These are phyloP conservation scores for Dallia pectoralis DNA, from an alignment of 2,797 vertebrate genomes.

Conservation along the genomic window DNA sequence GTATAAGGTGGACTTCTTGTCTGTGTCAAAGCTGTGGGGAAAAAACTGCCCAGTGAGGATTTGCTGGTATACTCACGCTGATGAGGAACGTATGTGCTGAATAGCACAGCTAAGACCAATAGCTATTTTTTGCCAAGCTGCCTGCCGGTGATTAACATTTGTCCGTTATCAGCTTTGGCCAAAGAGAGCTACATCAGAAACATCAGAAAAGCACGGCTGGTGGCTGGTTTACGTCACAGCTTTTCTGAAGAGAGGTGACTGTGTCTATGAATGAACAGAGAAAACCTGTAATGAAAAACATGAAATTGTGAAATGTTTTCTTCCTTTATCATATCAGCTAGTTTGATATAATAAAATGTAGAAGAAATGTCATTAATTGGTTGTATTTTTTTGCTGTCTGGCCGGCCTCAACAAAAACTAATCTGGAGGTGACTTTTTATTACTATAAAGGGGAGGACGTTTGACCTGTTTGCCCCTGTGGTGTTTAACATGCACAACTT, in stretches of 20 bases:
- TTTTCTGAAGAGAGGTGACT: not conserved
- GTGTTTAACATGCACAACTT: too few species aligned
- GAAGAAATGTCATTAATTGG: too few species aligned
- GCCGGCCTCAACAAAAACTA: too few species aligned
- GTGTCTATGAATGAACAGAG: not conserved
- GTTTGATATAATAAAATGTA: too few species aligned
- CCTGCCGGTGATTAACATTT: conserved; percentile 1
- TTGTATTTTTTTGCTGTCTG: too few species aligned
- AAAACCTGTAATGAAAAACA: not conserved
- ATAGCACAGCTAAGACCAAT: not conserved
- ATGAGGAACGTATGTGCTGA: conserved; percentile 1
- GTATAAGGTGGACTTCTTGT: not conserved
- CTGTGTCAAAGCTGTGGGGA: not conserved
- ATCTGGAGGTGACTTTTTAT: too few species aligned
- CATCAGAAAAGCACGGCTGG: too few species aligned
- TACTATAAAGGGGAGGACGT: too few species aligned
- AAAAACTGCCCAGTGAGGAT: not conserved
- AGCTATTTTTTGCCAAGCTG: not conserved
- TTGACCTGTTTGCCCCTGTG: too few species aligned
- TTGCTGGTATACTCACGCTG: not conserved
- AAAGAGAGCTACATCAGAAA: too few species aligned
- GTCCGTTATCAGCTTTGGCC: not conserved
- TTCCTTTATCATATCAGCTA: not conserved
- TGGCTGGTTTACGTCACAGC: not conserved
- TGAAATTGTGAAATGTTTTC: not conserved